Conservation (phyloP, 2,113 vertebrate species). For the Odocoileus virginianus region DNA sequence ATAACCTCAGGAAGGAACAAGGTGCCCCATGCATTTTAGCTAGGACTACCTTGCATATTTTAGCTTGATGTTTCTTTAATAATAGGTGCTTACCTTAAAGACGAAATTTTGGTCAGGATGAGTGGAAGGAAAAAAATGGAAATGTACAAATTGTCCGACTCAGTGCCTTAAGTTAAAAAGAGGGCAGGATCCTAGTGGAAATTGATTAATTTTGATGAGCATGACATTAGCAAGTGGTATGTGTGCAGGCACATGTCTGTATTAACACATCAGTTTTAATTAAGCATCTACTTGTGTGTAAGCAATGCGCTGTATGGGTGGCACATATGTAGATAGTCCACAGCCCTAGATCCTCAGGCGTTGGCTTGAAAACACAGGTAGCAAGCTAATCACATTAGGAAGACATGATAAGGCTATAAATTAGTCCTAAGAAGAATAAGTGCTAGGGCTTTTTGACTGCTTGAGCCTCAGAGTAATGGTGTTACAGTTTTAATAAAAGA, state of each 20-base stretch:
- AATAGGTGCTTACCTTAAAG: not conserved
- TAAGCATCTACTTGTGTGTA: not conserved
- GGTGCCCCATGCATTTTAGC: not conserved
- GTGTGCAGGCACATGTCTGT: not conserved
- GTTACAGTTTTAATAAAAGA: not conserved
- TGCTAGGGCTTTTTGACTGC: not conserved
- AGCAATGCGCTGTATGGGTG: not conserved
- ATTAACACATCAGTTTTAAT: not conserved
- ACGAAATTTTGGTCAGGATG: not conserved
- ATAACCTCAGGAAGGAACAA: not conserved
- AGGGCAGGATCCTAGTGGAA: not conserved
- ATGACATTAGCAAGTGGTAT: not conserved
- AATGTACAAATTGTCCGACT: not conserved
- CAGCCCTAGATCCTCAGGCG: not conserved
- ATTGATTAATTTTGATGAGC: not conserved
- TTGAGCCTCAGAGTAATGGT: not conserved
- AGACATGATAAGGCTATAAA: not conserved
- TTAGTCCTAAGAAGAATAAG: not conserved
- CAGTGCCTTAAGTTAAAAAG: not conserved
- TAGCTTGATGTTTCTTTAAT: not conserved
- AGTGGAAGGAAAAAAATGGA: not conserved
- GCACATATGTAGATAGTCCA: fast-evolving
- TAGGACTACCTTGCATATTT: not conserved
- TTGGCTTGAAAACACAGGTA: not conserved
- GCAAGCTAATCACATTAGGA: not conserved